Conservation (phyloP, 2,888 invertebrate genomes). For the Cosmopolites sordidus region DNA sequence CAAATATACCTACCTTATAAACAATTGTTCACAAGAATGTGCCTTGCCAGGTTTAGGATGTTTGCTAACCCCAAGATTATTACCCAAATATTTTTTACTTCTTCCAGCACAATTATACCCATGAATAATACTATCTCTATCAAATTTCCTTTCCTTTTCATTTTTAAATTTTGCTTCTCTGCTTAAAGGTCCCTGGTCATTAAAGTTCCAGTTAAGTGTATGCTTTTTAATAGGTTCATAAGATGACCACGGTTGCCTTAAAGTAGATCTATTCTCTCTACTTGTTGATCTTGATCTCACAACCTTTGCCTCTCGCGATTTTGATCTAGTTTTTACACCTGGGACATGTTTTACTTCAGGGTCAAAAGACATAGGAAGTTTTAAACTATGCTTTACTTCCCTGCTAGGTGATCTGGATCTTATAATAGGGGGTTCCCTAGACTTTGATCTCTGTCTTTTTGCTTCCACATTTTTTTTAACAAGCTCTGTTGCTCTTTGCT, state of each 20-base stretch:
- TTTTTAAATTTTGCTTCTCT: no score
- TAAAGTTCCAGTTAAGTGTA: background rate
- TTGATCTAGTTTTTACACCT: background rate
- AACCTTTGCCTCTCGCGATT: background rate
- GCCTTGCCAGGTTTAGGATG: no score
- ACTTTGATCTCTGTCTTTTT: slow-evolving; percentile 37
- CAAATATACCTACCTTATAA: background rate
- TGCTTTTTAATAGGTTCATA: no score
- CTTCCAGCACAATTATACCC: slow-evolving; percentile 14
- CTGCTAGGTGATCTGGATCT: slow-evolving; percentile 6
- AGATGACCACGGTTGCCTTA: no score
- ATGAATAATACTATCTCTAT: slow-evolving; percentile 10
- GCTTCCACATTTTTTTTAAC: slow-evolving; percentile 46
- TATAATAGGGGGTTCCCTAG: slow-evolving; percentile 16
- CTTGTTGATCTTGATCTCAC: slow-evolving; percentile 12
- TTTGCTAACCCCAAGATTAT: background rate
- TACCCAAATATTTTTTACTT: slow-evolving; percentile 3
- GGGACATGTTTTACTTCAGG: no score
- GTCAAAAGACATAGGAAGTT: no score
- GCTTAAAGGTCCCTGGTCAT: background rate
- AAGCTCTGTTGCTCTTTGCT: slow-evolving; percentile 48
- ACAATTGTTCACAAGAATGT: no score
- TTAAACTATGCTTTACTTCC: background rate
- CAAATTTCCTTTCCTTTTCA: background rate
- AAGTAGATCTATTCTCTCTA: background rate